These are phyloP conservation scores for Sitodiplosis mosellana DNA, from an alignment of 1,140 invertebrate genomes.

Conservation along the genomic window DNA sequence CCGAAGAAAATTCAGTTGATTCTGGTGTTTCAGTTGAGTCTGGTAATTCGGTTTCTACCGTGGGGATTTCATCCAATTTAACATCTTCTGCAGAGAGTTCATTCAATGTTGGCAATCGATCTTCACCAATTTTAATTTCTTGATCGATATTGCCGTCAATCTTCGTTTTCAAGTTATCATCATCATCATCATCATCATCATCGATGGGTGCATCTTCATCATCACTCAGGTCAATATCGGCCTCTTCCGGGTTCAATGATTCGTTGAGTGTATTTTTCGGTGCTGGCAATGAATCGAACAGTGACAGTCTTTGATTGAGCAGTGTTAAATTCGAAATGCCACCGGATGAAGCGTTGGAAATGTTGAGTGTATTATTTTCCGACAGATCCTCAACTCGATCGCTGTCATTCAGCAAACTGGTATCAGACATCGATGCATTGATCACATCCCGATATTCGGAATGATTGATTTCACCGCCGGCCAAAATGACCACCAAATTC, in stretches of 20 bases:
- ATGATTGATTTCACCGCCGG: constrained; percentile 14
- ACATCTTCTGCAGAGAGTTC: neutral
- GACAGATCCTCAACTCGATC: constrained; percentile 1
- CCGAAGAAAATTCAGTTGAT: too few species aligned
- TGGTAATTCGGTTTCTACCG: neutral
- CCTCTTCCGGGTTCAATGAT: too few species aligned
- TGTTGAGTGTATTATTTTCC: constrained; percentile 4
- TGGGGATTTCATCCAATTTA: neutral
- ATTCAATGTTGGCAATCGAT: neutral
- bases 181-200: neutral
- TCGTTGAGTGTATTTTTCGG: neutral
- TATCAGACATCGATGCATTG: constrained; percentile 2
- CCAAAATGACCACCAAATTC: constrained; percentile 26
- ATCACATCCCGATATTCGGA: constrained; percentile 1
- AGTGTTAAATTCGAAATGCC: constrained; percentile 1
- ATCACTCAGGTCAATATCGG: neutral
- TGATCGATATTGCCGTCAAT: neutral
- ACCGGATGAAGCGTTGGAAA: constrained; percentile 1
- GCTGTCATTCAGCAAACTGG: constrained; percentile 4
- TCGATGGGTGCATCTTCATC: neutral
- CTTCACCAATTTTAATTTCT: neutral
- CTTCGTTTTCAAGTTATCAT: constrained; percentile 2
- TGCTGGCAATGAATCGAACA: neutral
- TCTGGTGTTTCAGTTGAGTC: neutral
- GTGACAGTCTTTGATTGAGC: neutral